phyloP scores from a whole-genome alignment of 2,113 vertebrate species.

The Hydrolagus affinis region DNA sequence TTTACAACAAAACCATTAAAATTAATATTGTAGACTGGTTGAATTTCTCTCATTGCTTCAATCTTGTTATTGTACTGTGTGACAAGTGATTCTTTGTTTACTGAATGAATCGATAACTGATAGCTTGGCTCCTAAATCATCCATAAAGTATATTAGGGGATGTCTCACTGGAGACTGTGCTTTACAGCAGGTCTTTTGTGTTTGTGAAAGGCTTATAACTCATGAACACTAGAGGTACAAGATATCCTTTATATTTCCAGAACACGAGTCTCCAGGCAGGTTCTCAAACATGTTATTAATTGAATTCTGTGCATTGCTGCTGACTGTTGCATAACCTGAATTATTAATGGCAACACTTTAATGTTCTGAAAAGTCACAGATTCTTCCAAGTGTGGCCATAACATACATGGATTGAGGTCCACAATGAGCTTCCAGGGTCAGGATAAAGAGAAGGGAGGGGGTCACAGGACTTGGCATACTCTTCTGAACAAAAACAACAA shows the following conservation, averaged over 20 bases:
- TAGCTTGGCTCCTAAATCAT: constrained; percentile 16
- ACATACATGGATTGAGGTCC: too few species aligned
- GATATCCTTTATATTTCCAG: constrained; percentile 29
- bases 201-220: constrained; percentile 21
- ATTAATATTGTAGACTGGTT: neutral
- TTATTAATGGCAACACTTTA: neutral
- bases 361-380: neutral
- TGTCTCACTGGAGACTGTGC: constrained; percentile 16
- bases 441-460: too few species aligned
- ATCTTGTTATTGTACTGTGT: constrained; percentile 9
- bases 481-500: too few species aligned
- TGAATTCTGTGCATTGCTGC: neutral
- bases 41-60: neutral
- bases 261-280: neutral
- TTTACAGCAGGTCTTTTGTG: constrained; percentile 18
- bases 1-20: neutral
- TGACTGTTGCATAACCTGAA: neutral
- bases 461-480: too few species aligned
- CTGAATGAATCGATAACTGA: constrained; percentile 12
- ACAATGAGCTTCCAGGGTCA: too few species aligned
- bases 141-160: neutral
- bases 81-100: constrained; percentile 21
- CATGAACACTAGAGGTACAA: neutral
- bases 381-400: neutral
- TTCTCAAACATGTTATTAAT: neutral